Base-by-base conservation (phyloP, 2,888 invertebrate genomes). In the Lycaena phlaeas region DNA sequence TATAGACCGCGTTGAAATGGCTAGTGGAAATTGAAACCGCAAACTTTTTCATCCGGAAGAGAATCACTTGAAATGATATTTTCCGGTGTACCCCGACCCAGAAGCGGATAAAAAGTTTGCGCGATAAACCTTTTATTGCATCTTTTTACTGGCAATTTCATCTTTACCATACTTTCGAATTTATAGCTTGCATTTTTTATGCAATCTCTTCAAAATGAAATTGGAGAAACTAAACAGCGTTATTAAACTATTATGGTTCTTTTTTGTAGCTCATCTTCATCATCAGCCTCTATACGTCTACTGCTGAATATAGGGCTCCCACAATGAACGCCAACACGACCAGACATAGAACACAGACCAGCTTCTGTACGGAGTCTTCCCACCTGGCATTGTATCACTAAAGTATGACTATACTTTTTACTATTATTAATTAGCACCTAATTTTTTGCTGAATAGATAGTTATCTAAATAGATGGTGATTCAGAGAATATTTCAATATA, bases 11-110 rank as follows among this genome's bases (percentile, higher is more conserved):
- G 64, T 57, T 57, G 60, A 60, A 71, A 67, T 64, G 56, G 61
- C 53, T 49, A 56, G 53, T 56, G 61, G 59, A 61, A 73, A 72
- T 75, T 72, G 68, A 72, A 74, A 72, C 58, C 59, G 66, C 61
- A 62, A 68, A 74, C 61, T 70, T 71, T 67, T 70, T 65, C 63
- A 63, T 64, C 61, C 59, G 49, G 43, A 40, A 36, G 49, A 49
- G 57, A 64, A 69, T 59, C 56, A 61, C 58, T 61, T 56, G 57
- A 54, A 54, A 60, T 43, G 22, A 36, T 36, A 57, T 53, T 54
- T 50, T 45, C 39, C 39, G 31, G 44, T 48, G 40, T 36, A 22
- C 25, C 39, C 25, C 28, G 38, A 38, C 38, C 39, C 25, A 39
- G 39, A 30, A 22, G 39, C 39, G 31, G 39, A 39, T 31, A 22